Base-by-base conservation (phyloP, 2,888 invertebrate genomes). In the Andrena marginata region DNA sequence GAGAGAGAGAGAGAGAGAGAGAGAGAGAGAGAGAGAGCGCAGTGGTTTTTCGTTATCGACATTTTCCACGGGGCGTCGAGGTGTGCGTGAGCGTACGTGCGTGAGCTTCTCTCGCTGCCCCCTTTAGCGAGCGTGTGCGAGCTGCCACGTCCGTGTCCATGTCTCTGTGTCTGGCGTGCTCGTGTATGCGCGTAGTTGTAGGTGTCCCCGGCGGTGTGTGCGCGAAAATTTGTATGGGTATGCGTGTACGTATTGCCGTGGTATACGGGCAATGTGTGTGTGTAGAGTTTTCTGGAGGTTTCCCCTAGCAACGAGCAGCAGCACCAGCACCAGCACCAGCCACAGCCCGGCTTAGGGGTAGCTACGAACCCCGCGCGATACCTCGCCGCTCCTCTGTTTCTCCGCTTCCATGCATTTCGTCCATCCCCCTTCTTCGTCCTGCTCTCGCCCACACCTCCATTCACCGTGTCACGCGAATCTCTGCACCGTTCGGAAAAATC, bases 31-130 rank as follows among this genome's bases (percentile, higher is more conserved):
- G 83, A 51, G 88, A 87, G 78, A 80, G 82, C 79, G 83, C 82
- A 82, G 91, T 90, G 93, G 92, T 94, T 94, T 94, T 94, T 94
- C 93, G 93, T 93, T 94, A 94, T 93, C 93, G 94, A 94, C 94
- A 94, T 93, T 93, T 94, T 93, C 91, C 89, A 90, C 86, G 85
- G 85, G 78, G 81, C 77, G 85, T 77, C 80, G 72, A 74, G 70
- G 87, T 85, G 85, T 85, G 87, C 85, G 87, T 85, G 82, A 77
- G 77, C 73, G 82, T 87, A 82, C 83, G 84, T 84, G 85, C 80
- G 84, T 85, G 85, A 82, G 82, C 81, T 80, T 80, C 82, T 85
- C 85, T 82, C 84, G 81, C 82, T 82, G 86, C 88, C 81, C 86
- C 84, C 82, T 85, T 84, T 87, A 79, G 49, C 75, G 64, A 72